phyloP scores from a whole-genome alignment of 64 coral and sea anemone genomes.

The Cladopsammia gracilis region DNA sequence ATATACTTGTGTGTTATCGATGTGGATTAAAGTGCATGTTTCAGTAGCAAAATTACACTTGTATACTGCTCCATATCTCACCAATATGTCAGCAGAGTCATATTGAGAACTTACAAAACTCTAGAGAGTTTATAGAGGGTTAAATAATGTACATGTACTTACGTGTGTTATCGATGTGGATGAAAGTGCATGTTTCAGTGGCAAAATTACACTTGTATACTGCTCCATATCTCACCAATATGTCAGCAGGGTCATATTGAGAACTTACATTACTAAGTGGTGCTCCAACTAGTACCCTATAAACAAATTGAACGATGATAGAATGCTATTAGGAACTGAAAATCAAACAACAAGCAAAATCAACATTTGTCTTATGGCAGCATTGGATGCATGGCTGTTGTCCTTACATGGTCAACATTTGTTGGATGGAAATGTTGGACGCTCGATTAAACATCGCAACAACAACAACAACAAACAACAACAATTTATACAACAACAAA shows the following conservation, averaged over 20 bases:
- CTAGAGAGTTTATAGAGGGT: too few relatives aligned
- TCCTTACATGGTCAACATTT: too few relatives aligned
- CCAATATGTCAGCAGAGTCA: too few relatives aligned
- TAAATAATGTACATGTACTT: not conserved
- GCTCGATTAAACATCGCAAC: too few relatives aligned
- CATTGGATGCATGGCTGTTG: too few relatives aligned
- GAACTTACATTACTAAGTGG: conserved; percentile 46
- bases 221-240: conserved; percentile 69
- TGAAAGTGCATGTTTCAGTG: not conserved
- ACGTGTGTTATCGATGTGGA: not conserved
- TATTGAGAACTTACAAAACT: too few relatives aligned
- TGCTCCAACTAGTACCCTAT: conserved; percentile 64
- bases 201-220: conserved; percentile 51
- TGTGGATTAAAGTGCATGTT: not conserved
- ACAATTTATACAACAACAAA: too few relatives aligned
- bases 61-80: conserved; percentile 48
- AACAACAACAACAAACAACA: too few relatives aligned
- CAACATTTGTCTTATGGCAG: too few relatives aligned
- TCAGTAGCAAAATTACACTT: conserved; percentile 6
- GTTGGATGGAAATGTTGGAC: too few relatives aligned
- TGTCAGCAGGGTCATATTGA: not conserved
- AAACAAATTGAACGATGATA: not conserved
- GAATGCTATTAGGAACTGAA: too few relatives aligned
- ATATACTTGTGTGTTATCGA: not conserved
- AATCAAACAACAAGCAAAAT: too few relatives aligned